These are phyloP conservation scores for Raphicerus campestris DNA, from an alignment of 2,113 vertebrate species.

Conservation along the genomic window DNA sequence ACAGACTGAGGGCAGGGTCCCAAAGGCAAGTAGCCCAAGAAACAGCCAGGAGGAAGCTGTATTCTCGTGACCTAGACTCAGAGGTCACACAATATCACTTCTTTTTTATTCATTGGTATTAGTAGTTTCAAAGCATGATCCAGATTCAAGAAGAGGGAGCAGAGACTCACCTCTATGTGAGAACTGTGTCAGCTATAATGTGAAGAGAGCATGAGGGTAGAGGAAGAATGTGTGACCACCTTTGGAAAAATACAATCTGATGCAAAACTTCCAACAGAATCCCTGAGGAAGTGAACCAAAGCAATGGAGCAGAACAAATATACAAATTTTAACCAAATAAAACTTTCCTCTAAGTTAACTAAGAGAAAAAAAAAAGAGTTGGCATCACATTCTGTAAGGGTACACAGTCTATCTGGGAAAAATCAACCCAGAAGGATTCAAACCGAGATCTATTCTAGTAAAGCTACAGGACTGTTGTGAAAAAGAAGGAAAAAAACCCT, in stretches of 20 bases:
- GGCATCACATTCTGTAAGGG: not conserved
- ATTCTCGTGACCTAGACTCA: not conserved
- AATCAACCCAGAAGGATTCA: not conserved
- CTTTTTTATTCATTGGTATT: not conserved
- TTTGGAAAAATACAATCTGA: not conserved
- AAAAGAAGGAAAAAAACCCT: not conserved
- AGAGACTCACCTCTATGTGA: not conserved
- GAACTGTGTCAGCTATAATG: not conserved
- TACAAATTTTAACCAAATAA: not conserved
- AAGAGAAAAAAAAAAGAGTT: not conserved
- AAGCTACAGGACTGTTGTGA: not conserved
- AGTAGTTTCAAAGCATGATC: not conserved
- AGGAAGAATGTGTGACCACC: not conserved
- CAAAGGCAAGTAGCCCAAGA: not conserved
- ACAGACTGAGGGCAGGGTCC: not conserved
- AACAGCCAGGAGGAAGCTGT: not conserved
- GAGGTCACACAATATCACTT: not conserved
- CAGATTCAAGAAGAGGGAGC: not conserved
- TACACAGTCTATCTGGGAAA: not conserved
- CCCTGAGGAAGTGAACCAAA: not conserved
- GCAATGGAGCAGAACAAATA: not conserved
- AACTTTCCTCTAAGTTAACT: not conserved
- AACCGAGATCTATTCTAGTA: not conserved
- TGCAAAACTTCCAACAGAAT: not conserved
- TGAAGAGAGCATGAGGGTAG: not conserved